Evolutionary conservation across 1,140 invertebrate genomes (phyloP).

Genomic region (Drosophila carrolli): DNA sequence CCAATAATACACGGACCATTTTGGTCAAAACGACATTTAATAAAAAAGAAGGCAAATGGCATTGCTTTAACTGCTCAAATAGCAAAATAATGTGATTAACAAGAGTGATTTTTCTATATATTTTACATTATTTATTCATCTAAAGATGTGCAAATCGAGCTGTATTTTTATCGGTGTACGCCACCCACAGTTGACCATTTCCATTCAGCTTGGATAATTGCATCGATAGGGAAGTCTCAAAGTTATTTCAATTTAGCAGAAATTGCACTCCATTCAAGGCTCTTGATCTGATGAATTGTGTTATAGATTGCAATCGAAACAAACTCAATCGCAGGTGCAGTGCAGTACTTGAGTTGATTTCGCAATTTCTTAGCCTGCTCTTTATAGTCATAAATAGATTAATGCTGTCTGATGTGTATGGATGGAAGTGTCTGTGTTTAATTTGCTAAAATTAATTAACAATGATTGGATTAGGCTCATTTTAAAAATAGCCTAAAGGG

Average conservation of each 20-base stretch:
- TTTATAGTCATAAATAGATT: too few species aligned
- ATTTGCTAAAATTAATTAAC: too few species aligned
- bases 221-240: conserved; percentile 17
- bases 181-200: conserved; percentile 8
- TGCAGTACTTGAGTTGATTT: not conserved
- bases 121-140: too few species aligned
- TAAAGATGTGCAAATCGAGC: too few species aligned
- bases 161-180: not conserved
- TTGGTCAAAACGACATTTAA: not conserved
- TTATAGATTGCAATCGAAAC: conserved; percentile 11
- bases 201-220: conserved; percentile 27
- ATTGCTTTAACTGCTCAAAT: too few species aligned
- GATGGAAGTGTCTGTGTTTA: too few species aligned
- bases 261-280: conserved; percentile 25
- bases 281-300: conserved; percentile 23
- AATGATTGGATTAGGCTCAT: too few species aligned
- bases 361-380: not conserved
- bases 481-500: too few species aligned
- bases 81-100: too few species aligned
- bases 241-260: conserved; percentile 34
- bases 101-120: too few species aligned
- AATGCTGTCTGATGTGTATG: too few species aligned
- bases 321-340: conserved; percentile 10
- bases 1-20: not conserved
- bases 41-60: too few species aligned